Evolutionary conservation across 2,113 vertebrate species (phyloP), one percentile per base, ranked within the genome.

Genomic region (Perognathus longimembris): DNA sequence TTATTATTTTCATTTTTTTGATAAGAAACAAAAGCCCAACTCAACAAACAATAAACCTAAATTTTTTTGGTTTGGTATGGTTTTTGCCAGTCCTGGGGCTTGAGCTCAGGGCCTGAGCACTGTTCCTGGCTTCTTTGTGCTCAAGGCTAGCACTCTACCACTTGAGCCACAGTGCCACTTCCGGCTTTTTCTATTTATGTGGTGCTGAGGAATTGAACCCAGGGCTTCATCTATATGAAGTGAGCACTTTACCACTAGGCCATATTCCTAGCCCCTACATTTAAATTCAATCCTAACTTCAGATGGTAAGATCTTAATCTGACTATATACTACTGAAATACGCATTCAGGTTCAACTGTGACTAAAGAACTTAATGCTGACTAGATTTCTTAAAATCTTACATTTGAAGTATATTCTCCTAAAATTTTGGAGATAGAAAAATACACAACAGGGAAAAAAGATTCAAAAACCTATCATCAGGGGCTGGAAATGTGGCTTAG

Each of bases 261-360:
- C n/a, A n/a, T n/a, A n/a, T n/a, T n/a, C n/a, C n/a, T n/a, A n/a
- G n/a, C n/a, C n/a, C n/a, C n/a, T n/a, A n/a, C n/a, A n/a, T n/a
- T 85, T 87, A 66, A 91, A 76, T 9, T 70, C 85, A 80, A 89
- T 71, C 88, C 86, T 91, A 92, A 86, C 76, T 85, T 76, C 17
- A 85, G 76, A 64, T 28, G 30, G 36, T 71, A 93, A 80, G 71
- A 70, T 74, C 42, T 80, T 84, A 42, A 71, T 81, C 45, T 89
- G 40, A 66, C 57, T 66, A 3, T 32, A 38, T 76, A 69, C 2
- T 79, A 7, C 34, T 54, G 4, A 94, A 88, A 93, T 45, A 92
- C 92, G 80, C 71, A 96, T 86, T 94, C 87, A 34, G 32, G 59
- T 90, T 92, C 81, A 78, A 32, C 85, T 86, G 66, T 54, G 24